phyloP scores from a whole-genome alignment of 2,797 vertebrate genomes.

The Huso huso region DNA sequence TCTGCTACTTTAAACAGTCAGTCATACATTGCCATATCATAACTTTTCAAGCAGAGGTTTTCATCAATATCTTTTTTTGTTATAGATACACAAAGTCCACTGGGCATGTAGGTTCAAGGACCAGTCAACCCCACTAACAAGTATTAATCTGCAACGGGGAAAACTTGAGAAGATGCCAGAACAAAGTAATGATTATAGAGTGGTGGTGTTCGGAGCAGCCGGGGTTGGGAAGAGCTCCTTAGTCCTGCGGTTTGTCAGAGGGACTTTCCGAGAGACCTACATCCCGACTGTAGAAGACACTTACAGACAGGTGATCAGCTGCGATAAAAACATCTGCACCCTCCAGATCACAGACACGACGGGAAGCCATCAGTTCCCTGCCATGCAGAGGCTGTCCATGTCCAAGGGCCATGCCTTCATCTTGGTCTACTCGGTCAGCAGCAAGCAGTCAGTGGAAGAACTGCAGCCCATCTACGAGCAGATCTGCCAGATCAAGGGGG shows the following conservation, averaged over 20 bases:
- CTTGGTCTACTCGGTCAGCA: slow-evolving; percentile 70
- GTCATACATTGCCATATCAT: too few relatives aligned
- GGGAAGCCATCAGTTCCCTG: slow-evolving; percentile 71
- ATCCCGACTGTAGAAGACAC: slow-evolving; percentile 74
- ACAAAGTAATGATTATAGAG: slow-evolving; percentile 46
- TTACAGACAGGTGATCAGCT: slow-evolving; percentile 74
- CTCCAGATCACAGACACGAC: slow-evolving; percentile 76
- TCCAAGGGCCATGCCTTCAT: slow-evolving; percentile 74
- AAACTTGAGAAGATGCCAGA: slow-evolving; percentile 33
- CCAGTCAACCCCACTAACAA: not conserved
- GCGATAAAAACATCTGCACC: slow-evolving; percentile 75
- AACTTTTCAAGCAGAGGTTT: too few relatives aligned
- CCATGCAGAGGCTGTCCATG: slow-evolving; percentile 75
- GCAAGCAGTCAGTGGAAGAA: slow-evolving; percentile 69
- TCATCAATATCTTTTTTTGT: too few relatives aligned
- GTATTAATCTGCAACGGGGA: not conserved
- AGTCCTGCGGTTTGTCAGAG: slow-evolving; percentile 48
- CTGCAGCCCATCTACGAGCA: slow-evolving; percentile 72
- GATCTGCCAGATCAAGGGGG: slow-evolving; percentile 73
- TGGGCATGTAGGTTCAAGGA: slow-evolving; percentile 21
- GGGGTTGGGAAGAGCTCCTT: slow-evolving; percentile 56
- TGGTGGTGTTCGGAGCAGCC: slow-evolving; percentile 47
- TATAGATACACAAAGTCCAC: not conserved
- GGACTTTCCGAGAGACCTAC: slow-evolving; percentile 53
- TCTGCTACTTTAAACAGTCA: too few relatives aligned